Base-by-base conservation (phyloP, 2,113 vertebrate genomes). In the Macrotus californicus region DNA sequence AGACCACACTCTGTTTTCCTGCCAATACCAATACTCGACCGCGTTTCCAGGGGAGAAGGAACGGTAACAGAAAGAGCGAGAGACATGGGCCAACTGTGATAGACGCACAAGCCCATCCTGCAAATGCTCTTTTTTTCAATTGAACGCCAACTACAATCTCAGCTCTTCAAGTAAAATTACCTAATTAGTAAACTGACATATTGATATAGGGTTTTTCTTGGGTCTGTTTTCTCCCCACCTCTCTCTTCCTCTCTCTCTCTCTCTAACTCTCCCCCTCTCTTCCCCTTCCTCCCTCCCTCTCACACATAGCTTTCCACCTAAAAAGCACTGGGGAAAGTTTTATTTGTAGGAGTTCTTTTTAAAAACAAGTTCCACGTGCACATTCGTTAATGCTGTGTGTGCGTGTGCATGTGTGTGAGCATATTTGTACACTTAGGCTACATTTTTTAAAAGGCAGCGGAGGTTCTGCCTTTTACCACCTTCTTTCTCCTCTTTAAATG, bases 401-500 rank as follows among this genome's bases (percentile, higher is more conserved):
- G 26, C n/a, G 36, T 77, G 34, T 29, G 15, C 1, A 3, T 10
- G 36, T 29, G 24, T n/a, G 39, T 16, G 80, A 41, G 22, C 34
- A 79, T 64, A 72, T 81, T 85, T 69, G 61, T 54, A 90, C 80
- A 77, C 36, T 70, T 73, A 83, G 56, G 91, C 24, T 52, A n/a
- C 5, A 0, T 79, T 91, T 94, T 92, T 54, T n/a, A 10, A 96
- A 97, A 98, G 95, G 83, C 56, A 59, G 48, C 77, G 95, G 96
- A 70, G 93, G 73, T 87, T 75, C 95, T 97, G 95, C 80, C 4
- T 79, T 95, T 98, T 86, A 87, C 96, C 92, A 96, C 64, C 96
- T 93, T 97, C 98, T 96, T 97, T 97, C 95, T 96, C 95, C 97
- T 96, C 96, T 98, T 98, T 98, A 92, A 97, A 97, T 97, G 97